Base-by-base conservation (phyloP, 2,797 vertebrate genomes). In the Sebastes cheni region DNA sequence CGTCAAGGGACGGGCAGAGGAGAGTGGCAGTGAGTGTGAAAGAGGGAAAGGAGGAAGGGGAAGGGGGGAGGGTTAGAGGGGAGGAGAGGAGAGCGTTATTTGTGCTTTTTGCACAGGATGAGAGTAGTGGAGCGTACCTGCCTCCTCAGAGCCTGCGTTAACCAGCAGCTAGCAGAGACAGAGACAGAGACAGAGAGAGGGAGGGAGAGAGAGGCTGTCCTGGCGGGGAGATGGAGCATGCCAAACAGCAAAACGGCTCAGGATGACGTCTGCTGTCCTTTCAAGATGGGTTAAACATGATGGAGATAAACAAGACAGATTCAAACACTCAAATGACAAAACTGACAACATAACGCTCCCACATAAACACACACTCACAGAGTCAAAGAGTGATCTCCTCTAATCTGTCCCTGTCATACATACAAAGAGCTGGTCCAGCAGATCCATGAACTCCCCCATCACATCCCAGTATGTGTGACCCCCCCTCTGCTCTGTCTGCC, bases 401-500 rank as follows among this genome's bases (percentile, higher is more conserved):
- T 84, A 70, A 81, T 88, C 88, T 89, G 77, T 90, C 90, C 87
- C 88, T 92, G 87, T 88, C 85, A 94, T 93, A 94, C 93, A 90
- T 94, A 94, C 94, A 94, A 77, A 92, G 86, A 90, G 88, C 85
- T 84, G 90, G 89, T 95, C 89, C 90, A 70, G 94, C 77, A 88
- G 91, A 87, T 95, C 93, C 93, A 92, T 93, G 80, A 89, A 88
- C 88, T 92, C 79, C 90, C 91, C 39, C 39, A 72, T 91, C 86
- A 90, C 90, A 90, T 90, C 89, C 86, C 80, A 86, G 86, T 70
- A 70, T 73, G 77, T 88, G 77, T 88, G 81, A 73, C 92, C 90
- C 91, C 91, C 92, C 90, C 91, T 88, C 91, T 90, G 84, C 87
- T 91, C 73, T 87, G 83, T 81, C 80, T 89, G 89, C 82, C 90